These are phyloP conservation scores for Cosmia pyralina DNA, from an alignment of 2,888 invertebrate species.

Conservation along the genomic window DNA sequence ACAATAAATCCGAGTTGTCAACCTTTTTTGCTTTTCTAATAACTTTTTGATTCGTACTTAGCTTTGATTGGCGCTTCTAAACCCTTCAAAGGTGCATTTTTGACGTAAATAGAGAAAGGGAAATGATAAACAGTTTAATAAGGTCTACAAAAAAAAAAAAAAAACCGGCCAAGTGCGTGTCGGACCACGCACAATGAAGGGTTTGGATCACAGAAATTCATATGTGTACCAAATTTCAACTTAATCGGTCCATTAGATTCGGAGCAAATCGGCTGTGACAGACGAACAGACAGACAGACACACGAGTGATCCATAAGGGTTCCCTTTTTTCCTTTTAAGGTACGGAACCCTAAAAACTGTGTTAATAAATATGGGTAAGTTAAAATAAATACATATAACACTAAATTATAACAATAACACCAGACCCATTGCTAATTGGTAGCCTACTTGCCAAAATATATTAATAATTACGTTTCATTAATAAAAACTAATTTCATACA, in stretches of 20 bases:
- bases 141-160: background rate
- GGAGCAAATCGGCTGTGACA: too few relatives aligned
- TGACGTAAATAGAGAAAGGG: background rate
- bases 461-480: background rate
- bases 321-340: too few relatives aligned
- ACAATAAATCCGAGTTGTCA: conserved; percentile 32
- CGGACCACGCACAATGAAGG: too few relatives aligned
- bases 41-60: conserved; percentile 21
- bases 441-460: background rate
- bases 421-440: background rate
- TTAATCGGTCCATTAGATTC: too few relatives aligned
- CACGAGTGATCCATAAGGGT: too few relatives aligned
- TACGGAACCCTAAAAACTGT: too few relatives aligned
- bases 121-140: background rate
- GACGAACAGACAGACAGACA: too few relatives aligned
- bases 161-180: too few relatives aligned
- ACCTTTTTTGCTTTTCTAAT: conserved; percentile 31
- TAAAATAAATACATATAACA: background rate
- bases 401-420: too few relatives aligned
- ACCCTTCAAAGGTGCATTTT: background rate
- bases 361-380: background rate
- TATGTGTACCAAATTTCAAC: too few relatives aligned
- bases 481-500: conserved; percentile 15
- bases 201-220: too few relatives aligned
- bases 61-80: background rate